Conservation (phyloP, 2,888 invertebrate species). For the Peribatodes rhomboidaria region DNA sequence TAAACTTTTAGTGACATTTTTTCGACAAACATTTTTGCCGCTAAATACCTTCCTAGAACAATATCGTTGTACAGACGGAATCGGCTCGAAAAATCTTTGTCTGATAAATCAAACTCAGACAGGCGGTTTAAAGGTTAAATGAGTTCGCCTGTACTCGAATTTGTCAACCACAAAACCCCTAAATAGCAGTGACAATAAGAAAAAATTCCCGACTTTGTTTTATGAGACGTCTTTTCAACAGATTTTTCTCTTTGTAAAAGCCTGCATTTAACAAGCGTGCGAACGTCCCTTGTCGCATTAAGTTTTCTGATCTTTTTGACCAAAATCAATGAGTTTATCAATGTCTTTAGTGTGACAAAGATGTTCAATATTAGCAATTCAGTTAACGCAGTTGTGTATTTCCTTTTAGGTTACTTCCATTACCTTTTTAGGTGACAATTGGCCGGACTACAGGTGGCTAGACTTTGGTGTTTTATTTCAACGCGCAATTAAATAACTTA, state of each 20-base stretch:
- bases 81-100: too few relatives aligned
- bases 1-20: too few relatives aligned
- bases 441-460: background rate
- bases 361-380: background rate
- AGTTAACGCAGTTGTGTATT: too few relatives aligned
- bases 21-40: too few relatives aligned
- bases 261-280: background rate
- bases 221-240: background rate
- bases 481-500: too few relatives aligned
- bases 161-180: slow-evolving; percentile 6
- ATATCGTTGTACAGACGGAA: too few relatives aligned
- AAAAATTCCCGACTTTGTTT: slow-evolving; percentile 13
- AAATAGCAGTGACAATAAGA: background rate
- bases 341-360: background rate
- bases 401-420: background rate
- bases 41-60: too few relatives aligned
- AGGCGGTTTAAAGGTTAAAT: too few relatives aligned
- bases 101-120: too few relatives aligned
- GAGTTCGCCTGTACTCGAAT: background rate
- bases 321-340: background rate
- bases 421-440: background rate
- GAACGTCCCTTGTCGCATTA: slow-evolving; percentile 1
- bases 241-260: background rate
- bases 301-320: background rate
- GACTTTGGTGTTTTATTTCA: too few relatives aligned